A percentile compares a stretch with the other conserved stretches of the same genome.
These are phyloP conservation scores for Pseudois nayaur DNA, from an alignment of 2,113 vertebrate species.

Conservation along the genomic window DNA sequence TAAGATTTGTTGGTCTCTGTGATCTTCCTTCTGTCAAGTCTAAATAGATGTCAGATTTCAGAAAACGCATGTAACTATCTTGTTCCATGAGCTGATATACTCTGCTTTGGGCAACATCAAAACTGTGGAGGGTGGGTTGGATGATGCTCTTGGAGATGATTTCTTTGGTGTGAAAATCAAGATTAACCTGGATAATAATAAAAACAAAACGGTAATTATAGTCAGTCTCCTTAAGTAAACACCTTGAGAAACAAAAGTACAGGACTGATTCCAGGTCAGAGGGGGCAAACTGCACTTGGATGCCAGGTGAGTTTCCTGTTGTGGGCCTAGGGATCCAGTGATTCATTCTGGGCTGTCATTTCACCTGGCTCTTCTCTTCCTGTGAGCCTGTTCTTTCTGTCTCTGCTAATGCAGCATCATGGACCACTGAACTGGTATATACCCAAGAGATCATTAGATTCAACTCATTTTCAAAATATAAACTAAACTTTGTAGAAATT, in stretches of 20 bases:
- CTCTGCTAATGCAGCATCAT: neutral
- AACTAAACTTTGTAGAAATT: neutral
- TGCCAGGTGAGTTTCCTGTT: too few relatives aligned
- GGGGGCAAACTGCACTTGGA: rapidly evolving
- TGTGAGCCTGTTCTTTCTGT: neutral
- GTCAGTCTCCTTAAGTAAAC: neutral
- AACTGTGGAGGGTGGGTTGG: slow-evolving; percentile 82
- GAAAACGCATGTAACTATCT: slow-evolving; percentile 94
- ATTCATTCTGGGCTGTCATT: neutral
- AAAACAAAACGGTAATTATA: neutral
- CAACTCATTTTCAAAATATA: neutral
- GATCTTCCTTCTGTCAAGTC: slow-evolving; percentile 81
- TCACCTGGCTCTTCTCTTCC: neutral
- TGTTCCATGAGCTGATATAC: slow-evolving; percentile 95
- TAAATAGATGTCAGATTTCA: slow-evolving; percentile 89
- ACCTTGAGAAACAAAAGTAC: neutral
- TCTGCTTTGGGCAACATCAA: slow-evolving; percentile 88
- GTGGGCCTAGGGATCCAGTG: rapidly evolving
- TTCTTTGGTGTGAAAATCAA: slow-evolving; percentile 88
- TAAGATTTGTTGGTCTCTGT: slow-evolving; percentile 77
- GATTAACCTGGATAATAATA: slow-evolving; percentile 86
- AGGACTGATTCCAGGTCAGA: neutral
- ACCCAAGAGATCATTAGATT: too few relatives aligned
- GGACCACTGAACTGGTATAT: too few relatives aligned
- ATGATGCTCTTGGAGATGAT: slow-evolving; percentile 80